Evolutionary conservation across 2,113 vertebrate species (phyloP), one percentile per base, ranked within the genome.

Genomic region (Menidia beryllina): DNA sequence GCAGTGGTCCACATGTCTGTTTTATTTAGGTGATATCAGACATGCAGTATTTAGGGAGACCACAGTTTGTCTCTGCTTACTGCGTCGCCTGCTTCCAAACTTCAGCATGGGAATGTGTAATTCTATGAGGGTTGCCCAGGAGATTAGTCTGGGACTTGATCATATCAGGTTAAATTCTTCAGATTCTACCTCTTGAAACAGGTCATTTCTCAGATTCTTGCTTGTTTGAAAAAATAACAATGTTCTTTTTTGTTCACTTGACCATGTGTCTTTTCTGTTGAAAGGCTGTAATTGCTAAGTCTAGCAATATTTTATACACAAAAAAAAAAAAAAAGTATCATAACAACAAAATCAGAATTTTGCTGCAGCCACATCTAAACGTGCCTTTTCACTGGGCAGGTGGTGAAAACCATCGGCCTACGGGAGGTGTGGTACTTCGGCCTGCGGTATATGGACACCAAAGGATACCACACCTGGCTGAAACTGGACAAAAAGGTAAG

Each of bases 361-460:
- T 53, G 27, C 34, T 53, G 15, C 19, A 43, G 6, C 15, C 7
- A 27, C 9, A 0, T 7, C 51, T 70, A 73, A 13, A 23, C 23
- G 21, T 38, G 51, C 0, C 7, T 48, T 41, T 9, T 51, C 21
- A n/a, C 72, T 34, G 60, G 73, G 36, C 89, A 99, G 97, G 97
- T 99, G 85, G 96, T 99, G 20, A 98, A 97, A 93, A 99, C 97
- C 6, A 94, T 98, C 9, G 97, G 97, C 17, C 83, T 99, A 50
- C 93, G 97, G 65, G 97, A 99, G 85, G 89, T 98, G 23, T 99
- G 97, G 97, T 98, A 97, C 93, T 99, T 97, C 79, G 97, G 97
- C 77, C 96, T 99, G 68, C 97, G 98, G 84, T 96, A 96, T 19
- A 89, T 92, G 59, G 97, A 99, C 77, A 93, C 90, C 82, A 99